These are phyloP conservation scores for Nyctalus aviator DNA, from an alignment of 2,797 vertebrate species.

Conservation along the genomic window DNA sequence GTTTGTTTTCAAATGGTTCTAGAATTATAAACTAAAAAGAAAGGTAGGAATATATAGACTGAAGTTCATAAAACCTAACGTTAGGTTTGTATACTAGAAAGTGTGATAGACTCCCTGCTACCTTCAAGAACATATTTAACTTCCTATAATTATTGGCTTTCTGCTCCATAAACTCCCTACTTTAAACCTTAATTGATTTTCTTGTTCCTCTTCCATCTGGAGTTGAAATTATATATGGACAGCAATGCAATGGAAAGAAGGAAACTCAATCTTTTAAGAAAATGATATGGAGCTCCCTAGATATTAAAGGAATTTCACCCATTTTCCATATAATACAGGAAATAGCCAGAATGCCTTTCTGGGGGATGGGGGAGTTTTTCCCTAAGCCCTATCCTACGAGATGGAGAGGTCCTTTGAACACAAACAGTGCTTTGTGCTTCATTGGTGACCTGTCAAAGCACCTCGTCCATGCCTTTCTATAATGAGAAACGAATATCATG, in stretches of 20 bases:
- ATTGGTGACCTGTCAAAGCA: neutral
- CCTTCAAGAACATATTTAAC: constrained; percentile 45
- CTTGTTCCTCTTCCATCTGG: neutral
- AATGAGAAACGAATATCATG: neutral
- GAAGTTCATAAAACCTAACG: neutral
- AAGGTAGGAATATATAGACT: neutral
- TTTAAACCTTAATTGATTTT: constrained; percentile 11
- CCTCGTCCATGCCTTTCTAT: neutral
- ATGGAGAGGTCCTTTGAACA: neutral
- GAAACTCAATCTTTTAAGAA: neutral
- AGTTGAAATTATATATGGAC: neutral
- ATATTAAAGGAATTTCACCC: neutral
- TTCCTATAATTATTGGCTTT: constrained; percentile 23
- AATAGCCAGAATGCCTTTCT: neutral
- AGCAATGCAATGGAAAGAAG: neutral
- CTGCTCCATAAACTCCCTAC: neutral
- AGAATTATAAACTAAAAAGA: neutral
- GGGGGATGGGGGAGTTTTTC: fast-evolving
- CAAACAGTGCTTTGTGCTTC: neutral
- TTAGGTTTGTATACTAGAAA: neutral
- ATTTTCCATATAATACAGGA: neutral
- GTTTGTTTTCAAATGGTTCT: neutral
- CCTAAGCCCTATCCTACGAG: neutral
- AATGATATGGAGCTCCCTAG: neutral
- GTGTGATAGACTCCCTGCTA: neutral